Base-by-base conservation (phyloP, 2,888 invertebrate species). In the Ormyrus pomaceus region DNA sequence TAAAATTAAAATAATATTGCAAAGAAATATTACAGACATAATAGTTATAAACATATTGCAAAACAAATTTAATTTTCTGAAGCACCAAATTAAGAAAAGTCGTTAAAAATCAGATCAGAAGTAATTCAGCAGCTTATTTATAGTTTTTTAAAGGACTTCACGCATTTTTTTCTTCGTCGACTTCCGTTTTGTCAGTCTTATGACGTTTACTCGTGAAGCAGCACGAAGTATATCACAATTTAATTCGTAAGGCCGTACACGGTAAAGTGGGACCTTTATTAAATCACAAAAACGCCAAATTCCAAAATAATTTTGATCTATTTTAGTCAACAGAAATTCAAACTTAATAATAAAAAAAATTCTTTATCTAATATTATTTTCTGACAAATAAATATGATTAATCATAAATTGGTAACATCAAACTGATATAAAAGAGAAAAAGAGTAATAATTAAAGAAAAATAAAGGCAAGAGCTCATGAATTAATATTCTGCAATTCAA, bases 181-280 rank as follows among this genome's bases (percentile, higher is more conserved):
- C 76, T 81, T 79, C 79, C 70, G 59, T 79, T 82, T 62, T 72
- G 75, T 81, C 82, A 82, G 82, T 81, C 82, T 82, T 81, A 66
- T 62, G 73, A 81, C 70, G 61, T 61, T 79, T 65, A 56, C 76
- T 71, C 76, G 77, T 72, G 76, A 82, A 79, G 79, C 51, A 76
- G 70, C 79, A 79, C 79, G 72, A 82, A 82, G 72, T 65, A 66
- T 82, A 82, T 82, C 82, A 80, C 79, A 80, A 82, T 82, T 79
- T 66, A 70, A 80, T 80, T 82, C 58, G 46, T 77, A 80, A 80
- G 71, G 70, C 66, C 56, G 19, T 77, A 45, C 9, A 73, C 9
- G 58, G 55, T 69, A 77, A 73, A 68, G 64, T 69, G 66, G 66
- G 73, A 73, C 69, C 71, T 61, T 61, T 72, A 59, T 68, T 61